Evolutionary conservation across 2,113 vertebrate genomes (phyloP).

Genomic region (Fukomys damarensis): DNA sequence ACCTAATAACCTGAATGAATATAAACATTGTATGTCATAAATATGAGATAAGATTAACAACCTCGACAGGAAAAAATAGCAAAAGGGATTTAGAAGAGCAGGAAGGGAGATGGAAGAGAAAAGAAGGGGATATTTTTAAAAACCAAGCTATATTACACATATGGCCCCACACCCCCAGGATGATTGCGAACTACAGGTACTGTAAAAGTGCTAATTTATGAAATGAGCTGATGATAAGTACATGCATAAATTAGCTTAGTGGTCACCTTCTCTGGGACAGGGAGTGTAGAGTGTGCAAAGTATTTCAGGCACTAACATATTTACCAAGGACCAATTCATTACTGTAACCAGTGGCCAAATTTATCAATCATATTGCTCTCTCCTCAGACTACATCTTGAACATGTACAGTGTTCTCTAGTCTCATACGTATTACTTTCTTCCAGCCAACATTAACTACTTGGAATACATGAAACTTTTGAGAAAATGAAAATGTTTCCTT

Average conservation of each 20-base stretch:
- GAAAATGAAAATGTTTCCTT: background rate
- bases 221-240: background rate
- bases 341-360: background rate
- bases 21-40: background rate
- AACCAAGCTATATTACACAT: background rate
- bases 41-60: background rate
- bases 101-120: background rate
- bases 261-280: background rate
- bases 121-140: background rate
- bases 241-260: background rate
- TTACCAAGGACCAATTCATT: background rate
- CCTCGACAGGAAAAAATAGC: background rate
- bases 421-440: background rate
- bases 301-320: background rate
- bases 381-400: conserved; percentile 24
- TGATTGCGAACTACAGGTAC: background rate
- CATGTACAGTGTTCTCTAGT: background rate
- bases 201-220: background rate
- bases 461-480: background rate
- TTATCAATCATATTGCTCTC: background rate
- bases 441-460: background rate
- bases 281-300: background rate
- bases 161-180: background rate
- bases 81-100: background rate
- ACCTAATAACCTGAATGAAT: background rate